Evolutionary conservation across 1,140 invertebrate genomes (phyloP).

Genomic region (Sesamia nonagrioides): DNA sequence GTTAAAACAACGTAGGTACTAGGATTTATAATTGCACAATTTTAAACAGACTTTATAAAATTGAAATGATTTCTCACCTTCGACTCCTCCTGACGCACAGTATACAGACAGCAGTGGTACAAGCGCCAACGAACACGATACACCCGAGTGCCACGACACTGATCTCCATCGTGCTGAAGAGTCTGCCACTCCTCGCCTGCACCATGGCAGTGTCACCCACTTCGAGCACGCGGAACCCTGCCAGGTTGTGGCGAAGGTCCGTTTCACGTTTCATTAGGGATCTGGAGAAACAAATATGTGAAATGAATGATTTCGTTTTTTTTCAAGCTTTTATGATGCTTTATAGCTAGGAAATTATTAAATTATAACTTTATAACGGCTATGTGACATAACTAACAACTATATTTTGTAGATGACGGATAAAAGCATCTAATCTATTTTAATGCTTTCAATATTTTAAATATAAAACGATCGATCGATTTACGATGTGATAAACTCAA

Average conservation of each 20-base stretch:
- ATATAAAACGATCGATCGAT: too few species aligned
- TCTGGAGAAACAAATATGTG: slow-evolving; percentile 71
- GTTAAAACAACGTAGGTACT: too few species aligned
- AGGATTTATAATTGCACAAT: too few species aligned
- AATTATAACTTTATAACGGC: too few species aligned
- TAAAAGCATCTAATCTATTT: too few species aligned
- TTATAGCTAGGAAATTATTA: too few species aligned
- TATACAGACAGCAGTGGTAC: slow-evolving; percentile 93
- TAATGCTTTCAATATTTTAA: too few species aligned
- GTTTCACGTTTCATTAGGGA: slow-evolving; percentile 89
- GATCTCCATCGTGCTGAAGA: slow-evolving; percentile 92
- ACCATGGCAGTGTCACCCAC: slow-evolving; percentile 80
- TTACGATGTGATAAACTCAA: too few species aligned
- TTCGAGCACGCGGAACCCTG: slow-evolving; percentile 88
- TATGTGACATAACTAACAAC: too few species aligned
- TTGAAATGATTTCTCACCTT: slow-evolving; percentile 80
- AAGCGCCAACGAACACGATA: slow-evolving; percentile 93
- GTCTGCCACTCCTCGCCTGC: slow-evolving; percentile 68
- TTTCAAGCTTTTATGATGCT: too few species aligned
- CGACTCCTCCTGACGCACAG: slow-evolving; percentile 91
- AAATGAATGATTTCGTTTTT: background rate
- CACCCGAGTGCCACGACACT: slow-evolving; percentile 93
- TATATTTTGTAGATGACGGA: too few species aligned
- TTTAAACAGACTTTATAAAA: too few species aligned
- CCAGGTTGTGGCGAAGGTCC: slow-evolving; percentile 89